These are phyloP conservation scores for Ceriagrion tenellum DNA, from an alignment of 2,888 invertebrate genomes.

Conservation along the genomic window DNA sequence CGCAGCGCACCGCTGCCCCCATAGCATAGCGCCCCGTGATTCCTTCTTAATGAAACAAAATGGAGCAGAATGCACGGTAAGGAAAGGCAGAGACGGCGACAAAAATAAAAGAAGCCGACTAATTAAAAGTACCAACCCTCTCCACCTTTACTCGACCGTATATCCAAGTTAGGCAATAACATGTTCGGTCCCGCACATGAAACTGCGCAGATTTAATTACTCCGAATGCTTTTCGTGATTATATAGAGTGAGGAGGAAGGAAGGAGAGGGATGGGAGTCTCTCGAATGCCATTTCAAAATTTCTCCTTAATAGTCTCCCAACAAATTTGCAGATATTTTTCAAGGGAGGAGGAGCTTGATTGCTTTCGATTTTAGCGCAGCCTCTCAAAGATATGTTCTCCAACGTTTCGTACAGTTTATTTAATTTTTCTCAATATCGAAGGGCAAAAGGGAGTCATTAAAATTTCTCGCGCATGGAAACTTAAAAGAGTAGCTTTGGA, in stretches of 20 bases:
- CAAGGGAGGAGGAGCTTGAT: background rate
- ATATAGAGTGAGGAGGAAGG: background rate
- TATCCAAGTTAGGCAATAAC: constrained; percentile 6
- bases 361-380: background rate
- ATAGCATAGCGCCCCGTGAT: constrained; percentile 19
- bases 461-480: background rate
- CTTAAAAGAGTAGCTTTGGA: background rate
- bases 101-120: constrained; percentile 13
- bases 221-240: constrained; percentile 37
- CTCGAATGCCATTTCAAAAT: constrained; percentile 1
- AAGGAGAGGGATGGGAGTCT: background rate
- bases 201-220: constrained; percentile 53
- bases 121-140: constrained; percentile 49
- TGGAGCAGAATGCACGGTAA: constrained; percentile 36
- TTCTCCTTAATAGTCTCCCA: constrained; percentile 4
- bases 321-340: background rate
- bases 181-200: constrained; percentile 17
- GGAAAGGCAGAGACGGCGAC: background rate
- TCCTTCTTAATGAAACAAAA: constrained; percentile 62
- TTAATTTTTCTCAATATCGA: background rate
- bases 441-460: background rate
- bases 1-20: background rate
- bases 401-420: background rate
- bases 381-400: background rate
- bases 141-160: background rate